Conservation (phyloP, 2,797 vertebrate species). For the Centroberyx gerrardi region DNA sequence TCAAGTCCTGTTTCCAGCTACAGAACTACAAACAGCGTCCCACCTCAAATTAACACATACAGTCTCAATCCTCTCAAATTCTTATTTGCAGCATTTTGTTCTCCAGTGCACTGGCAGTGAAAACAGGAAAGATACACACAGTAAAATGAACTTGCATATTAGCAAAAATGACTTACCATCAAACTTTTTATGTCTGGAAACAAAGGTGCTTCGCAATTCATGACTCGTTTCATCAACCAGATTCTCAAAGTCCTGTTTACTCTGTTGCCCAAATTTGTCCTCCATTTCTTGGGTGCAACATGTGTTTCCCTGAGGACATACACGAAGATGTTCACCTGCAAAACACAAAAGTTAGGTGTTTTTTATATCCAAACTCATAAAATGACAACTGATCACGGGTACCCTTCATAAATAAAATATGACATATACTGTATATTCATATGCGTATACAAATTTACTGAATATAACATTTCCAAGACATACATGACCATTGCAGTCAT, state of each 20-base stretch:
- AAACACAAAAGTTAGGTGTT: constrained; percentile 54
- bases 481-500: not conserved
- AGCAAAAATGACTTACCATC: constrained; percentile 88
- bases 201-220: constrained; percentile 92
- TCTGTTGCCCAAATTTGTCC: constrained; percentile 92
- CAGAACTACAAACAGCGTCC: constrained; percentile 52
- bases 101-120: constrained; percentile 11
- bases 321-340: constrained; percentile 93
- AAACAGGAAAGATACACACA: not conserved
- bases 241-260: constrained; percentile 95
- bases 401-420: not conserved
- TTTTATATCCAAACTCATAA: constrained; percentile 2
- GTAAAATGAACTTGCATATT: not conserved
- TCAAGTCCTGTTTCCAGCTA: constrained; percentile 56
- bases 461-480: not conserved
- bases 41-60: constrained; percentile 58
- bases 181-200: constrained; percentile 96
- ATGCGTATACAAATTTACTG: not conserved
- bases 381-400: not conserved
- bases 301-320: constrained; percentile 94
- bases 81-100: constrained; percentile 35
- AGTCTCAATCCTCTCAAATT: constrained; percentile 46
- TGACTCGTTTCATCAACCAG: constrained; percentile 94
- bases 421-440: too few relatives aligned
- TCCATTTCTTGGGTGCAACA: constrained; percentile 98